phyloP scores from a whole-genome alignment of 2,797 vertebrate species.

The Epinephelus malabaricus region DNA sequence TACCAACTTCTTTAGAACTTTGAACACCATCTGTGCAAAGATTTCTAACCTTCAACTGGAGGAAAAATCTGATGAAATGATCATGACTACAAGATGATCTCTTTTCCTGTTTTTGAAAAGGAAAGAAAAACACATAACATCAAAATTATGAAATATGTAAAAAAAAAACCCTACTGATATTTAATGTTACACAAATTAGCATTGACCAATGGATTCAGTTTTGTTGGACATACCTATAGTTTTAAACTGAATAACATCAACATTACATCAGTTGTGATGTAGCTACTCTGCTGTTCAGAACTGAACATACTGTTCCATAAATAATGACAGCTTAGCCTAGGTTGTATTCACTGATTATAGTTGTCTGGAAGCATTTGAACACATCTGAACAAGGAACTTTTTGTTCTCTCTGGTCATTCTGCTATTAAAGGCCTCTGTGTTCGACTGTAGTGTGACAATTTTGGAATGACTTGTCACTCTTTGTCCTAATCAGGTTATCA shows the following conservation, averaged over 20 bases:
- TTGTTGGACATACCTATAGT: too few relatives aligned
- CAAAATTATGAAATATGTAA: too few relatives aligned
- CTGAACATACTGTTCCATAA: background rate
- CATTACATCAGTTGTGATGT: background rate
- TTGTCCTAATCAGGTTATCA: slow-evolving; percentile 27
- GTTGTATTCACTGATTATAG: slow-evolving; percentile 13
- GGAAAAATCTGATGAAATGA: background rate
- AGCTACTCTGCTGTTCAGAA: background rate
- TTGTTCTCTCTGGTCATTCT: slow-evolving; percentile 16
- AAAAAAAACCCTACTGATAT: too few relatives aligned
- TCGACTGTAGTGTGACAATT: slow-evolving; percentile 27
- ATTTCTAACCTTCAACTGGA: background rate
- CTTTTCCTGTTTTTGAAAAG: too few relatives aligned
- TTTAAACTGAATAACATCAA: too few relatives aligned
- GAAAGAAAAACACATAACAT: too few relatives aligned
- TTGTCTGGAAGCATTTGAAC: background rate
- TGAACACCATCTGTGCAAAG: background rate
- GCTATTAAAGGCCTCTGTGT: background rate
- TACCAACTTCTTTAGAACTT: background rate
- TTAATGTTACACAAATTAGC: too few relatives aligned
- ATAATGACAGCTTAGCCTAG: slow-evolving; percentile 1
- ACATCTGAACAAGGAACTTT: background rate
- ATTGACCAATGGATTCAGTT: too few relatives aligned
- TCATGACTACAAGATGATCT: too few relatives aligned
- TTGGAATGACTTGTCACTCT: slow-evolving; percentile 37